These are phyloP conservation scores for Lochmaea capreae DNA, from an alignment of 2,888 invertebrate species.

Conservation along the genomic window DNA sequence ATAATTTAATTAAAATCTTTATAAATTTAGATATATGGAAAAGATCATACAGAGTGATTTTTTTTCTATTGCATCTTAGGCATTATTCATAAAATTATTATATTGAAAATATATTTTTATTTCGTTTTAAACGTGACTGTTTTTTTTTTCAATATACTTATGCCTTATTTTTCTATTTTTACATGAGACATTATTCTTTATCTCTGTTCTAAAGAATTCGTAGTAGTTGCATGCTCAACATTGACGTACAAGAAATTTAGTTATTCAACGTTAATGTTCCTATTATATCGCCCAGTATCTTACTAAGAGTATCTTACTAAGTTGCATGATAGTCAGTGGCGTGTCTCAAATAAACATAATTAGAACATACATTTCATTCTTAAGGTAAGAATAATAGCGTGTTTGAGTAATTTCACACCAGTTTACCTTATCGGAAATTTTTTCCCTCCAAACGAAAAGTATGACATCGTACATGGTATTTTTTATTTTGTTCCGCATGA, in stretches of 20 bases:
- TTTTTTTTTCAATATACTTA: too few relatives aligned
- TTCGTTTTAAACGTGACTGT: too few relatives aligned
- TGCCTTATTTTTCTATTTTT: not conserved
- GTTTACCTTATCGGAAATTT: constrained; percentile 20
- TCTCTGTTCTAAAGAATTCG: not conserved
- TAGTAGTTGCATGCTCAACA: constrained; percentile 14
- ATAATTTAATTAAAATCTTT: too few relatives aligned
- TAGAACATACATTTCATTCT: constrained; percentile 14
- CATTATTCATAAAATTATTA: too few relatives aligned
- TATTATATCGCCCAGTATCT: constrained; percentile 4
- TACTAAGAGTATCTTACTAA: too few relatives aligned
- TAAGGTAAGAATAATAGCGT: constrained; percentile 18
- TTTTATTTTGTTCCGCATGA: too few relatives aligned
- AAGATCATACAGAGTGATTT: too few relatives aligned
- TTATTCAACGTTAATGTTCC: not conserved
- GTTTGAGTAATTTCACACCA: constrained; percentile 28
- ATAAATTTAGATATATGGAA: too few relatives aligned
- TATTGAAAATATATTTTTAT: too few relatives aligned
- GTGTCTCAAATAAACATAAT: constrained; percentile 13
- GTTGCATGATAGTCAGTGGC: constrained; percentile 22
- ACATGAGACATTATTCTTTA: not conserved
- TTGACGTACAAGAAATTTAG: constrained; percentile 3
- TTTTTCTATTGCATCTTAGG: too few relatives aligned
- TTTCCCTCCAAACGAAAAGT: too few relatives aligned
- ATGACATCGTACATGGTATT: too few relatives aligned